Evolutionary conservation across 2,888 invertebrate genomes (phyloP), one percentile per base, ranked within the genome.

Genomic region (Polydrusus tereticollis): DNA sequence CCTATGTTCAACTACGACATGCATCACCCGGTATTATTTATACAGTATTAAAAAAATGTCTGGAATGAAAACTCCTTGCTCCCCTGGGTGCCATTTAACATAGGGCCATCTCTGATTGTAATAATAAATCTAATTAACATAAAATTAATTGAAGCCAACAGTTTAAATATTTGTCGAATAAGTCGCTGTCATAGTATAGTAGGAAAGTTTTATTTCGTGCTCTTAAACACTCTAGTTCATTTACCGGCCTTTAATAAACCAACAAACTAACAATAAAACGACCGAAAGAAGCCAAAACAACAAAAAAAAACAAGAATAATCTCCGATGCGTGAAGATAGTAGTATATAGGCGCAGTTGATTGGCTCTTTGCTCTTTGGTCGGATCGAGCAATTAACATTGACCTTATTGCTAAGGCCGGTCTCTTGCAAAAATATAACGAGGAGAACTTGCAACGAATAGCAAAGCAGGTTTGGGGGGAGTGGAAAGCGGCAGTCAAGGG

Each of bases 381-480:
- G 76, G 79, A 74, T 69, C 63, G 75, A 69, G 78, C 76, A 81
- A 81, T 81, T 81, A 80, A 81, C 80, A 79, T 80, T 81, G 80
- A 80, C 81, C 81, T 81, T 80, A 79, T 81, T 80, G 80, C 79
- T 75, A 79, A 80, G 76, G 77, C 78, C 76, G 76, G 74, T 77
- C 77, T 78, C 77, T 86, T 83, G 59, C 87, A 90, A 91, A 78
- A 77, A 79, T 76, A 78, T 75, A 77, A 77, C 77, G 75, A 77
- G 78, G 75, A 77, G 75, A 74, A 73, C 67, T 73, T 65, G 72
- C 72, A 73, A 72, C 72, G 74, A 73, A 75, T 77, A 75, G 73
- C 74, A 69, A 72, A 74, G 73, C 74, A 47, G 72, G 89, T 89
- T 88, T 88, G 68, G 69, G 62, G 67, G n/a, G n/a, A n/a, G n/a